A percentile compares a stretch with the other conserved stretches of the same genome.
Conservation (phyloP, 1,140 invertebrate species). For the Micrasema longulum region DNA sequence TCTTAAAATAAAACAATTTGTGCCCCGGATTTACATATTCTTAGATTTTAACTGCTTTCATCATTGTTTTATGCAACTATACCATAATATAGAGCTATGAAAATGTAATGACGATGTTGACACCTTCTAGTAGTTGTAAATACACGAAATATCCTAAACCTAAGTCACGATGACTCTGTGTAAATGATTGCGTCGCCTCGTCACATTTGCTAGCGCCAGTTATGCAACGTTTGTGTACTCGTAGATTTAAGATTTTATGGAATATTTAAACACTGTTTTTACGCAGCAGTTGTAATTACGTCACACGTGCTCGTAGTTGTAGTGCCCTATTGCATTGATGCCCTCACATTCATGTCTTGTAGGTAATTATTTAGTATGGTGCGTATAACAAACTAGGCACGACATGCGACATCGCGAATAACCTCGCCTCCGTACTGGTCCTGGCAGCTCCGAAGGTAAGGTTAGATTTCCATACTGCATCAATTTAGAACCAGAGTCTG, state of each 20-base stretch:
- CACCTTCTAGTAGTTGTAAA: too few relatives aligned
- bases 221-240: conserved; percentile 2
- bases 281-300: conserved; percentile 10
- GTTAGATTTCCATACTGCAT: not conserved
- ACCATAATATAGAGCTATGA: too few relatives aligned
- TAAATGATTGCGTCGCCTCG: not conserved
- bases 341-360: conserved; percentile 17
- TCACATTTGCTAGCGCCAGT: not conserved
- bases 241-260: not conserved
- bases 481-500: not conserved
- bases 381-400: conserved; percentile 7
- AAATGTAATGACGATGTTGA: too few relatives aligned
- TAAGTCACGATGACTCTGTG: conserved; percentile 2
- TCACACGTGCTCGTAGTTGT: not conserved
- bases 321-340: conserved; percentile 1
- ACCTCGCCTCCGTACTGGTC: not conserved
- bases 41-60: too few relatives aligned
- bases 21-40: too few relatives aligned
- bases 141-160: too few relatives aligned
- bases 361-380: conserved; percentile 20
- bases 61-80: too few relatives aligned
- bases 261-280: conserved; percentile 1
- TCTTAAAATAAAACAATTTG: too few relatives aligned
- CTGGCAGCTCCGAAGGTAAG: not conserved
- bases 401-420: conserved; percentile 25